A percentile compares a stretch with the other conserved stretches of the same genome.
Conservation (phyloP, 2,888 invertebrate genomes). For the Tetheella fluctuosa region DNA sequence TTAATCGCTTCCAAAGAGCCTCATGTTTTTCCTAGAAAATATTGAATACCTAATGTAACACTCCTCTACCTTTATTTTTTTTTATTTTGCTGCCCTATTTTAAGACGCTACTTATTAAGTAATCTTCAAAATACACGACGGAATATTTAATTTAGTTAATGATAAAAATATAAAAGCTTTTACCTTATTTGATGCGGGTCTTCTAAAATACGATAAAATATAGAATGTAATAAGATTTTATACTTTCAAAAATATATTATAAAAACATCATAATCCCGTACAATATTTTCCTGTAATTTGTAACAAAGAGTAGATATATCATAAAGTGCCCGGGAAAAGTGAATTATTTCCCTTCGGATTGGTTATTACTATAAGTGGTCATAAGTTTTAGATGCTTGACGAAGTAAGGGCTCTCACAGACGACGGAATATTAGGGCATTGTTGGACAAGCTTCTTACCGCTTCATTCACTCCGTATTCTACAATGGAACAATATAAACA, state of each 20-base stretch:
- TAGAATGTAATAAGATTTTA: background rate
- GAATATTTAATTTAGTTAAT: background rate
- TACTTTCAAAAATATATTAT: background rate
- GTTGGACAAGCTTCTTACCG: constrained; percentile 3
- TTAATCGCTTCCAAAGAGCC: constrained; percentile 38
- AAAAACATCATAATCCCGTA: background rate
- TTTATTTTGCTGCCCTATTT: background rate
- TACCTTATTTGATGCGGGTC: background rate
- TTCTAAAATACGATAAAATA: background rate
- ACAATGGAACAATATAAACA: background rate
- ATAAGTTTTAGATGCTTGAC: constrained; percentile 11
- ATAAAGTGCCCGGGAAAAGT: constrained; percentile 6
- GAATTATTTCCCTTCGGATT: constrained; percentile 13
- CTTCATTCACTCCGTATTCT: background rate
- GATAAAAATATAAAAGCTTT: background rate
- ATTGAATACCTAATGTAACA: constrained; percentile 32
- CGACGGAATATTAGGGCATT: background rate
- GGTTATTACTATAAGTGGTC: constrained; percentile 15
- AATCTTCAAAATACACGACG: background rate
- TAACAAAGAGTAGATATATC: constrained; percentile 4
- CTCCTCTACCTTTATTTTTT: background rate
- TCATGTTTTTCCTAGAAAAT: constrained; percentile 36
- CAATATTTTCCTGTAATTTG: background rate
- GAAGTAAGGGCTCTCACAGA: constrained; percentile 10
- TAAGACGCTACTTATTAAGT: background rate